These are phyloP conservation scores for Trichoplusia ni DNA, from an alignment of 1,140 invertebrate species.

Conservation along the genomic window DNA sequence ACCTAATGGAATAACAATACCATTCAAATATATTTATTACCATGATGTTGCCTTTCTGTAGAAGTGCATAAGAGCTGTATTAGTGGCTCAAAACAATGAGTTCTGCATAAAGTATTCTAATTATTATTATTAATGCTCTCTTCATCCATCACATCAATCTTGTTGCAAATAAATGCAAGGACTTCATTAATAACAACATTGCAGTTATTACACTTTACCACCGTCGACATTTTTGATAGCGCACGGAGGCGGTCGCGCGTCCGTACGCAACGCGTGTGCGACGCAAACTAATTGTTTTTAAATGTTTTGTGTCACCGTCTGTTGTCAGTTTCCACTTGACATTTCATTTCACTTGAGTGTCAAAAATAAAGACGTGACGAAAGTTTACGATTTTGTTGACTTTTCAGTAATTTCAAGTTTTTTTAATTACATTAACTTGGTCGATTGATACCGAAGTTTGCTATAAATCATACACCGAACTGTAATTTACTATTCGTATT, in stretches of 20 bases:
- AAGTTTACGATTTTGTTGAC: constrained; percentile 11
- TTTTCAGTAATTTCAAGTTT: neutral
- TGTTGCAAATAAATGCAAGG: too few species aligned
- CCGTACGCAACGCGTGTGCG: too few species aligned
- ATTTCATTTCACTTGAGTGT: neutral
- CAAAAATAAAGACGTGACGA: constrained; percentile 15
- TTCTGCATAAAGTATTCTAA: constrained; percentile 96
- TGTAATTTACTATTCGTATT: too few species aligned
- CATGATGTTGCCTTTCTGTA: constrained; percentile 78
- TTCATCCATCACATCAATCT: too few species aligned
- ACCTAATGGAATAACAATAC: neutral
- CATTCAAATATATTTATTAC: constrained; percentile 49
- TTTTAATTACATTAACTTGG: neutral
- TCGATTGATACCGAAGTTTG: too few species aligned
- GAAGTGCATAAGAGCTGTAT: constrained; percentile 83
- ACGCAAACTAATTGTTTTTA: too few species aligned
- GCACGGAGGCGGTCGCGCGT: too few species aligned
- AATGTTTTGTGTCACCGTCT: too few species aligned
- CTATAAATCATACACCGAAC: neutral
- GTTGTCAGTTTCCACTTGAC: neutral
- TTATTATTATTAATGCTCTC: constrained; percentile 97
- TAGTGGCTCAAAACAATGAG: constrained; percentile 94
- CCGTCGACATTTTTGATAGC: too few species aligned
- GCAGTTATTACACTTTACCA: too few species aligned
- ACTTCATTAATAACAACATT: too few species aligned